Evolutionary conservation across 1,140 invertebrate species (phyloP).

Genomic region (Aphaenogaster ashmeadi): DNA sequence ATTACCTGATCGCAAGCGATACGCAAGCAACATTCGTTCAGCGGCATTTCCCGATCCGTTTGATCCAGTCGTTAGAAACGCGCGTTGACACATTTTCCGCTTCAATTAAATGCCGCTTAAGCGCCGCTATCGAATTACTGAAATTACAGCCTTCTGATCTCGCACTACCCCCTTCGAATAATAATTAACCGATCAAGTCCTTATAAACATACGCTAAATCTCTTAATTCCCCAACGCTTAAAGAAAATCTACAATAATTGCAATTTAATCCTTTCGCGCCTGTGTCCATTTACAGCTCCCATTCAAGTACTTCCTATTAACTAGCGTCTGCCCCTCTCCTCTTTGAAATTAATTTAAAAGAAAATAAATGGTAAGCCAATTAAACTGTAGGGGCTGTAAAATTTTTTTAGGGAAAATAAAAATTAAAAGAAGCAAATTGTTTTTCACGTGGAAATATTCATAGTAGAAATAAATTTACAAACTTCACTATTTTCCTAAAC

Average conservation of each 20-base stretch:
- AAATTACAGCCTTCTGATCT: slow-evolving; percentile 31
- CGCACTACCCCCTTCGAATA: background rate
- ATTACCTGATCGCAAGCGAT: slow-evolving; percentile 12
- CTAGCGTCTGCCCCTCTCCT: background rate
- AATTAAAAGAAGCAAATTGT: background rate
- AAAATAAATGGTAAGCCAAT: background rate
- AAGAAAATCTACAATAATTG: slow-evolving; percentile 7
- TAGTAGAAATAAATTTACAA: background rate
- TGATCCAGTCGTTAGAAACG: slow-evolving; percentile 2
- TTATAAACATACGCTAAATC: background rate
- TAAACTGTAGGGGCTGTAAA: background rate
- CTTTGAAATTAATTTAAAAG: background rate
- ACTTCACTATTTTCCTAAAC: background rate
- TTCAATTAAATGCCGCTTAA: slow-evolving; percentile 29
- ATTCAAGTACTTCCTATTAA: background rate
- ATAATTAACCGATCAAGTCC: slow-evolving; percentile 7
- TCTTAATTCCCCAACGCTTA: background rate
- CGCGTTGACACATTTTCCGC: slow-evolving; percentile 12
- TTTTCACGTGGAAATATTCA: background rate
- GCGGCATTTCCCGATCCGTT: background rate
- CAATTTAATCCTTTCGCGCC: slow-evolving; percentile 12
- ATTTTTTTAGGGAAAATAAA: background rate
- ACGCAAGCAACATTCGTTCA: background rate
- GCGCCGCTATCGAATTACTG: slow-evolving; percentile 6
- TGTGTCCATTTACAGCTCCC: background rate